Evolutionary conservation across 2,113 vertebrate genomes (phyloP), one percentile per base, ranked within the genome.

Genomic region (Amazona guildingii): DNA sequence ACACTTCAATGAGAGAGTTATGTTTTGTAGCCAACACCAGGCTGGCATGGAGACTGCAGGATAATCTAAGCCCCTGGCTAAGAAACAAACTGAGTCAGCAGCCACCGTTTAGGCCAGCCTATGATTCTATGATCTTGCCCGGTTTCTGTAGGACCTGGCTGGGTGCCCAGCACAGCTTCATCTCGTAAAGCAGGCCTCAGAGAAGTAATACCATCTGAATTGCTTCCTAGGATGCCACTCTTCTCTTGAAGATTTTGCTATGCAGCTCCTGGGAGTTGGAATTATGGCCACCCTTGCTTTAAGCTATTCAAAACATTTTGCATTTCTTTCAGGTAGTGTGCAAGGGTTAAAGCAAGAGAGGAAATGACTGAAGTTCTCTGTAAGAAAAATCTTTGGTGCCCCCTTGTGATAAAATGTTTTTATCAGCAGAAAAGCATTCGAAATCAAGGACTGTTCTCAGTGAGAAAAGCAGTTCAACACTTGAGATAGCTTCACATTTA

Each of bases 321-420:
- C 25, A 51, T 64, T 87, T 92, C 17, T 74, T 68, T 20, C 6
- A 49, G 20, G 33, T 64, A 63, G 23, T 4, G 3, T 25, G 11
- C 13, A 37, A 68, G 48, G 39, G 43, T 79, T 92, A 91, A 94
- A 89, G 24, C 31, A 33, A 27, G n/a, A 78, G 75, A 11, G 54
- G 73, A 83, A 86, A 31, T 23, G n/a, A 27, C 19, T 21, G 1
- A 10, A 64, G 5, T 33, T 70, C 41, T 84, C 35, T 64, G 55
- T 52, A 89, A 81, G 61, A 87, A 96, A 96, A 96, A 63, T 51
- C 97, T 96, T 92, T 94, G 91, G 81, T 95, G 96, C 93, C 96
- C 96, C 83, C 97, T 97, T 86, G 94, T 95, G 97, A 82, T 92
- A 51, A 77, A 81, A 55, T 23, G 46, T n/a, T 64, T 87, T 90